Evolutionary conservation across 1,140 invertebrate genomes (phyloP).

Genomic region (Hormaphis cornu): DNA sequence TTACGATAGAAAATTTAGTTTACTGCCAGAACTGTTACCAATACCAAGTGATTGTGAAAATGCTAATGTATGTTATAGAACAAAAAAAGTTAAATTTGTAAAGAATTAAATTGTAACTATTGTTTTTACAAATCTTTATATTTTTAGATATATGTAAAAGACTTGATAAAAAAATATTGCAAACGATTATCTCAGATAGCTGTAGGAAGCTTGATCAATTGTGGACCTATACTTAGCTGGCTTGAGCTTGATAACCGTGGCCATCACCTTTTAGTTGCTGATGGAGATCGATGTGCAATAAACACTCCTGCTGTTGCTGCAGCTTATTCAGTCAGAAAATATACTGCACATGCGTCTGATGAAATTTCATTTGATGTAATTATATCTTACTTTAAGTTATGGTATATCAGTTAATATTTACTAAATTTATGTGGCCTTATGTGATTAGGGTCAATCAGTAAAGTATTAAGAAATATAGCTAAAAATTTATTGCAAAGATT

Average conservation of each 20-base stretch:
- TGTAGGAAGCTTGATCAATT: conserved; percentile 78
- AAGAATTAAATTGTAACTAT: not conserved
- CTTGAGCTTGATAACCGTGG: conserved; percentile 80
- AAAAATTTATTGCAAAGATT: no score
- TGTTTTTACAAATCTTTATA: not conserved
- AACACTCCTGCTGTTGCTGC: conserved; percentile 96
- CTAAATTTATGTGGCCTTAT: no score
- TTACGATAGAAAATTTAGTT: conserved; percentile 87
- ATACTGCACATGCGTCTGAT: conserved; percentile 77
- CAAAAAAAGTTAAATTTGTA: not conserved
- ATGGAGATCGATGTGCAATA: conserved; percentile 82
- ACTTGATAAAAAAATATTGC: conserved; percentile 62
- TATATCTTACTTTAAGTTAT: not conserved
- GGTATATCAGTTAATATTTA: no score
- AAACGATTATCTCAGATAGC: conserved; percentile 76
- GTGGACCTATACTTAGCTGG: conserved; percentile 93
- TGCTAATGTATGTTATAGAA: conserved; percentile 28
- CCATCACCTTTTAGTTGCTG: conserved; percentile 64
- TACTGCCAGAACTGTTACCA: conserved; percentile 58
- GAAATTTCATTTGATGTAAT: conserved; percentile 63
- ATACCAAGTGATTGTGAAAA: conserved; percentile 34
- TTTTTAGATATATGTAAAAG: conserved; percentile 40
- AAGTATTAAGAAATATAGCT: no score
- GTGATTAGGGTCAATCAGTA: no score
- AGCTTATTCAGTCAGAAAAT: conserved; percentile 83